Percentiles rank a stretch among this genome's conserved stretches.
phyloP scores from a whole-genome alignment of 2,113 vertebrate genomes.

The Phalacrocorax carbo region DNA sequence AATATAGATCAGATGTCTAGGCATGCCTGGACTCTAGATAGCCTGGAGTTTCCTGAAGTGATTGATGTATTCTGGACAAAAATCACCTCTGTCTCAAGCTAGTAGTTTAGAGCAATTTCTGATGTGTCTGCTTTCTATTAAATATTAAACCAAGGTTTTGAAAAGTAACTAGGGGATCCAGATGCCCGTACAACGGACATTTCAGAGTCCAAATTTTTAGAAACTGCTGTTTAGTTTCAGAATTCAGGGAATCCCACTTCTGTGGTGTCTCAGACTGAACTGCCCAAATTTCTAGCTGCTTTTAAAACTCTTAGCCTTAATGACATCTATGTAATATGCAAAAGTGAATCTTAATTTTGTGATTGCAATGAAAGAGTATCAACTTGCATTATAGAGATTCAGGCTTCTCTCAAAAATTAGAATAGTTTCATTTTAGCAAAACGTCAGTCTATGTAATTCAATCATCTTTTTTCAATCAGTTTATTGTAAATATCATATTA shows the following conservation, averaged over 20 bases:
- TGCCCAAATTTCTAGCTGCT: neutral
- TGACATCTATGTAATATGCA: neutral
- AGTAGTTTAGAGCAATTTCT: neutral
- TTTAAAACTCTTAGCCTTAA: neutral
- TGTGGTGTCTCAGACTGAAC: neutral
- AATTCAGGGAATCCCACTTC: neutral
- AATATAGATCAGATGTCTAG: neutral
- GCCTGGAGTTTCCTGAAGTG: neutral
- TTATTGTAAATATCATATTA: neutral
- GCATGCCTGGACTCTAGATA: neutral
- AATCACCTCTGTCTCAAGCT: neutral
- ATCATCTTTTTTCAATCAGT: neutral
- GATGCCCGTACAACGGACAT: neutral
- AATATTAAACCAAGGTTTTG: neutral
- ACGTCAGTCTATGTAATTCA: neutral
- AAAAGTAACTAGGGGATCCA: neutral
- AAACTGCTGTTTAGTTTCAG: neutral
- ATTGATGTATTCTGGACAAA: neutral
- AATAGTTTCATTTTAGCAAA: neutral
- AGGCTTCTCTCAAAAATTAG: neutral
- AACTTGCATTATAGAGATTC: neutral
- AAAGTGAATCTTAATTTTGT: neutral
- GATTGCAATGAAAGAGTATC: neutral
- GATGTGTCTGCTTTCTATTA: neutral
- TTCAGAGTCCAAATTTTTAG: neutral